Percentiles rank a stretch among this genome's conserved stretches.
Evolutionary conservation across 2,113 vertebrate species (phyloP).

Genomic region (Syngnathoides biaculeatus): DNA sequence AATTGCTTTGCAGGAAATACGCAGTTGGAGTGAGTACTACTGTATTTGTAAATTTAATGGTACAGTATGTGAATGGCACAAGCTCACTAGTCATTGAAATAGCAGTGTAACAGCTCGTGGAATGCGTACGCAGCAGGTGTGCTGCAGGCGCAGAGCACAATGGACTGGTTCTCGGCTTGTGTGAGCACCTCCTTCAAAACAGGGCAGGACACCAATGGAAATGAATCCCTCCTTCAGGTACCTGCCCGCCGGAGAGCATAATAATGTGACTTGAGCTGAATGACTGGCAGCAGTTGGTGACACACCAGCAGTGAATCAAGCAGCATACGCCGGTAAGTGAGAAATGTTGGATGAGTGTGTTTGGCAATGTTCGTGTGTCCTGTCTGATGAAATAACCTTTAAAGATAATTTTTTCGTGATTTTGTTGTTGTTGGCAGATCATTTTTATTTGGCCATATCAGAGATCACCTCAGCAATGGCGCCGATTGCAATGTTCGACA

Average conservation of each 20-base stretch:
- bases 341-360: not conserved
- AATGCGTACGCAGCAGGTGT: not conserved
- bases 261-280: conserved; percentile 26
- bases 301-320: conserved; percentile 8
- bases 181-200: conserved; percentile 38
- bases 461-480: conserved; percentile 54
- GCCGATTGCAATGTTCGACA: conserved; percentile 30
- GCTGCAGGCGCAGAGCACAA: conserved; percentile 16
- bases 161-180: conserved; percentile 9
- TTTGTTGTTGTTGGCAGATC: not conserved
- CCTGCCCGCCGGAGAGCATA: conserved; percentile 11
- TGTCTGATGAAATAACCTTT: not conserved
- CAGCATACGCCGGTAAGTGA: conserved; percentile 32
- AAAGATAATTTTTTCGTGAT: not conserved
- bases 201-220: conserved; percentile 9
- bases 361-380: not conserved
- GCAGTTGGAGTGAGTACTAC: not conserved
- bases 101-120: not conserved
- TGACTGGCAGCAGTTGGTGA: conserved; percentile 34
- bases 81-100: not conserved
- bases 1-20: not conserved
- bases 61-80: not conserved
- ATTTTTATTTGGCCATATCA: not conserved
- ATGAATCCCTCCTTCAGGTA: conserved; percentile 40
- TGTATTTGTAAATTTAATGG: not conserved